Evolutionary conservation across 2,113 vertebrate genomes (phyloP).

Genomic region (Morone saxatilis): DNA sequence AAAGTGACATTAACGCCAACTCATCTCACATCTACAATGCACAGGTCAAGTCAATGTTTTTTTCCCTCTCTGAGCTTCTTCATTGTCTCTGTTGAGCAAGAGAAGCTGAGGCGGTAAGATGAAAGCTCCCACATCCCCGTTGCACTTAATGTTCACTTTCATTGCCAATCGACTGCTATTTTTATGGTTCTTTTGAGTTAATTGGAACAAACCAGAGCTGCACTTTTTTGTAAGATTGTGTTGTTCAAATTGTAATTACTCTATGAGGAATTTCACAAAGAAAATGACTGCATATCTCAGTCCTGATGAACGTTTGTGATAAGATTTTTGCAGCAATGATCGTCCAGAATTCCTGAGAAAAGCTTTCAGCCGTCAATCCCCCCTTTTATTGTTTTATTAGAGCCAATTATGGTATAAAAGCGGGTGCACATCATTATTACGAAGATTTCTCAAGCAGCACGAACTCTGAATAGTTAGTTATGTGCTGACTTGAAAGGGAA

Average conservation of each 20-base stretch:
- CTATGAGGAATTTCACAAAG: background rate
- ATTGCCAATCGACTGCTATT: background rate
- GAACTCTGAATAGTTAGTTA: background rate
- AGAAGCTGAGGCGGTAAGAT: too few species aligned
- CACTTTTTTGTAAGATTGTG: background rate
- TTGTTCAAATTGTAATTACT: background rate
- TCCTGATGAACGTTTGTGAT: slow-evolving; percentile 42
- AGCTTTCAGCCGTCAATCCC: slow-evolving; percentile 3
- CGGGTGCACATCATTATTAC: background rate
- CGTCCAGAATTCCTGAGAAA: slow-evolving; percentile 9
- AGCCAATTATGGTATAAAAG: slow-evolving; percentile 10
- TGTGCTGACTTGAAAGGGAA: slow-evolving; percentile 8
- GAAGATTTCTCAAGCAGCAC: slow-evolving; percentile 2
- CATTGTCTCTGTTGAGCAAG: background rate
- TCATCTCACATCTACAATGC: background rate
- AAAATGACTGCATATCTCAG: background rate
- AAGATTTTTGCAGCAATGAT: slow-evolving; percentile 10
- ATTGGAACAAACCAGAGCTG: background rate
- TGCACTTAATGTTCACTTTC: background rate
- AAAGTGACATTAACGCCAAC: background rate
- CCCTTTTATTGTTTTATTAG: slow-evolving; percentile 8
- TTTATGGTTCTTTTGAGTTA: background rate
- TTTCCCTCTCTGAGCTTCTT: background rate
- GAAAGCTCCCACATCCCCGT: too few species aligned
- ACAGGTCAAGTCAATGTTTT: background rate